These are phyloP conservation scores for Chorisops tibialis DNA, from an alignment of 2,888 invertebrate species.

Conservation along the genomic window DNA sequence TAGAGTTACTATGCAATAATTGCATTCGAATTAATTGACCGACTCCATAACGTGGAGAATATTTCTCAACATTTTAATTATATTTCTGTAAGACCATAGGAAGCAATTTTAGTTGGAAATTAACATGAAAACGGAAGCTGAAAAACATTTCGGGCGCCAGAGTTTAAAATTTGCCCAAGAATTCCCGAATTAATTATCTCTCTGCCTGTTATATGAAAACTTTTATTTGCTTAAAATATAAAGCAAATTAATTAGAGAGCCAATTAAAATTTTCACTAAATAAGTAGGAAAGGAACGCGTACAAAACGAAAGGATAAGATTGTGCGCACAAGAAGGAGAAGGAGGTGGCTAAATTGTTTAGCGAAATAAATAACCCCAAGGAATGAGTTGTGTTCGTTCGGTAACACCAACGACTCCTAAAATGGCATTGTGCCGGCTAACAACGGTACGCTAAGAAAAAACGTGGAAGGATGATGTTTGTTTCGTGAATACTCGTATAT, in stretches of 20 bases:
- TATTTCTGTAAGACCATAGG: neutral
- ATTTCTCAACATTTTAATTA: neutral
- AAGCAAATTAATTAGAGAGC: conserved; percentile 42
- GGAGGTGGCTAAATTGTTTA: conserved; percentile 24
- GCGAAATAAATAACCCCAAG: conserved; percentile 21
- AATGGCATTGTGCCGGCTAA: neutral
- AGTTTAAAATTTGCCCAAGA: conserved; percentile 2
- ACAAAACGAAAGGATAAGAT: neutral
- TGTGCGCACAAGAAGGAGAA: neutral
- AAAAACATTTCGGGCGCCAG: neutral
- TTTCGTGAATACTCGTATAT: neutral
- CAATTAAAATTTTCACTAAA: conserved; percentile 42
- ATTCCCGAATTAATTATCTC: conserved; percentile 40
- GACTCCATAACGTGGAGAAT: too few species aligned
- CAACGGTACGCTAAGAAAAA: neutral
- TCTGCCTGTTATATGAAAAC: conserved; percentile 40
- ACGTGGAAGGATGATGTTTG: neutral
- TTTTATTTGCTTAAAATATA: conserved; percentile 41
- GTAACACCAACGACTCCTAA: neutral
- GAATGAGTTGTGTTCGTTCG: neutral
- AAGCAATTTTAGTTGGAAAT: conserved; percentile 4
- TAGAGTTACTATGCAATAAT: too few species aligned
- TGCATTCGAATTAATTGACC: too few species aligned
- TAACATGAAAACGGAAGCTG: neutral
- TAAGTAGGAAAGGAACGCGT: conserved; percentile 36